Percentiles rank a stretch among this genome's conserved stretches.
phyloP scores from a whole-genome alignment of 2,888 invertebrate genomes.

The Luperina testacea region DNA sequence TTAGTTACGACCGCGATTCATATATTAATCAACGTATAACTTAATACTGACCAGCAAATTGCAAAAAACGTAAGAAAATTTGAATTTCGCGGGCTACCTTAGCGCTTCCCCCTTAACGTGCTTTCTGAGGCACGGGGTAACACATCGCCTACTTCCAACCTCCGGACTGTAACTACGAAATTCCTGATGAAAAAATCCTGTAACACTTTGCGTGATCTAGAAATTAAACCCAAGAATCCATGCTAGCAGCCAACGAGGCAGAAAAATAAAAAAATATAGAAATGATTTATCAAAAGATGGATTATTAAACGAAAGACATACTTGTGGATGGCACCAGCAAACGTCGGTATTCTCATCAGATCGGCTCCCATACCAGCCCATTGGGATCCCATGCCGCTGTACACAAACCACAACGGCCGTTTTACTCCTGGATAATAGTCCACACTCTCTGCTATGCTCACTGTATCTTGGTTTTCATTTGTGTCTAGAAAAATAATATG shows the following conservation, averaged over 20 bases:
- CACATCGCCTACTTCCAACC: too few species aligned
- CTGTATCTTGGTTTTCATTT: slow-evolving; percentile 71
- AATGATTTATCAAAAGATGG: too few species aligned
- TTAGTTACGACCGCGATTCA: too few species aligned
- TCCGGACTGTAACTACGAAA: neutral
- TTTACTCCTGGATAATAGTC: slow-evolving; percentile 73
- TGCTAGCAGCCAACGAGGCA: too few species aligned
- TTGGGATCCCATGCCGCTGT: slow-evolving; percentile 93
- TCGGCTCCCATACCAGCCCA: slow-evolving; percentile 92
- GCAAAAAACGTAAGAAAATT: too few species aligned
- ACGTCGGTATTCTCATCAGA: slow-evolving; percentile 91
- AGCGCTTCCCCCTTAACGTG: too few species aligned
- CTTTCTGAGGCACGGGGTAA: too few species aligned
- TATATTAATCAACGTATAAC: too few species aligned
- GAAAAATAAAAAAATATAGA: neutral
- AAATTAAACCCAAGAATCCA: neutral
- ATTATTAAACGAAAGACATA: slow-evolving; percentile 41
- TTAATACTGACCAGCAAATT: too few species aligned
- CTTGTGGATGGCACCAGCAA: slow-evolving; percentile 87
- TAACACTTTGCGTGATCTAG: neutral
- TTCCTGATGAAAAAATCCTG: neutral
- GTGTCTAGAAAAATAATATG: slow-evolving; percentile 64
- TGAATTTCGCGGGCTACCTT: too few species aligned
- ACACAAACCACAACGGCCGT: slow-evolving; percentile 91
- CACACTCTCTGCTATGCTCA: slow-evolving; percentile 67